Evolutionary conservation across 2,797 vertebrate genomes (phyloP), one percentile per base, ranked within the genome.

Genomic region (Valencia hispanica): DNA sequence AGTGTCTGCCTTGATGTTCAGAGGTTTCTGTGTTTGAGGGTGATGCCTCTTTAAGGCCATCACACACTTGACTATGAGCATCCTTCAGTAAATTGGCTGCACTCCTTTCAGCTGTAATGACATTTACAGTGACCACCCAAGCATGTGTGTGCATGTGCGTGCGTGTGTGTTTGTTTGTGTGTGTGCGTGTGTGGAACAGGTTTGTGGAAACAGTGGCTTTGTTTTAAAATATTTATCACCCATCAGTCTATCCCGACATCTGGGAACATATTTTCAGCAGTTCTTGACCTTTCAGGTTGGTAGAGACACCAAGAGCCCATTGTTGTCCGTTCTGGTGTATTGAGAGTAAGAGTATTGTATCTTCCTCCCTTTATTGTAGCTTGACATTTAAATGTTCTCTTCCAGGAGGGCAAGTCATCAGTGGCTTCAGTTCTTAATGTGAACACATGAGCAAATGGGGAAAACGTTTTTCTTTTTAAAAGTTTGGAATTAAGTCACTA

Each of bases 201-300:
- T 75, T 70, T 85, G 68, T 77, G 48, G 45, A 75, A 20, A 63
- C 72, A 80, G 53, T 55, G 59, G 72, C 75, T 75, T 70, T 70
- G 75, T 89, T 84, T 79, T 88, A 73, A 78, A 86, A 91, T 93
- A 89, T 92, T 91, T 93, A 93, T 91, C 77, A 80, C 82, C 72
- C 88, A 61, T 84, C 78, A 68, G 74, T 70, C 71, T 76, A 75
- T 84, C 80, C 81, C 82, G 84, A 88, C 88, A 88, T 78, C 79
- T 82, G 41, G 86, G 80, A 87, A 85, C 86, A 86, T 80, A 90
- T 85, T 88, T 91, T 86, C 82, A 88, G 79, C 88, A 83, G 70
- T 76, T 91, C 72, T 86, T 92, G 92, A 93, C 93, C 93, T 94
- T 94, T 94, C 77, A 65, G 89, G 78, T 75, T 57, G 71, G 70